These are phyloP conservation scores for Glaucopsyche alexis DNA, from an alignment of 2,888 invertebrate genomes.

Conservation along the genomic window DNA sequence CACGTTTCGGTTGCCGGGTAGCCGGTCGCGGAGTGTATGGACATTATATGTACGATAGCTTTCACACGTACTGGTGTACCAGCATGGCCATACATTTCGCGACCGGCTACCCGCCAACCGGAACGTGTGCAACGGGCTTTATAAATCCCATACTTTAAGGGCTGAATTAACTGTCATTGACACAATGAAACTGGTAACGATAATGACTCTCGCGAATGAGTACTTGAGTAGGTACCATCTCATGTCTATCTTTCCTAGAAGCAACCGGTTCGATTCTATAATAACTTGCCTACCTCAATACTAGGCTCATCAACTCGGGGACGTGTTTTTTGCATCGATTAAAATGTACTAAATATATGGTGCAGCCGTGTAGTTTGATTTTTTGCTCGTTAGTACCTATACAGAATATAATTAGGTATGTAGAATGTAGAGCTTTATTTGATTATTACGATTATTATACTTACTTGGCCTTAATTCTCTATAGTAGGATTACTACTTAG, in stretches of 20 bases:
- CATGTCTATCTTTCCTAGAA: not conserved
- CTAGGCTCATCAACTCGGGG: not conserved
- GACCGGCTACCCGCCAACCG: no score
- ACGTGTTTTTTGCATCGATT: not conserved
- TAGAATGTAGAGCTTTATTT: not conserved
- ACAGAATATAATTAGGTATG: not conserved
- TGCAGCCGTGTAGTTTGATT: not conserved
- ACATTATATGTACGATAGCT: no score
- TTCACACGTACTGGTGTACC: no score
- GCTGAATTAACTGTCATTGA: not conserved
- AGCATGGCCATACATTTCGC: no score
- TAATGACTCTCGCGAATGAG: constrained; percentile 3
- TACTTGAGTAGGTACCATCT: not conserved
- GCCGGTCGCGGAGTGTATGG: no score
- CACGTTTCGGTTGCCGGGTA: no score
- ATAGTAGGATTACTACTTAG: no score
- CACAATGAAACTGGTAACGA: not conserved
- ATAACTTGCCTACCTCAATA: not conserved
- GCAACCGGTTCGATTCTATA: not conserved
- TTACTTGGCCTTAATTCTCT: no score
- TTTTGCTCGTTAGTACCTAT: not conserved
- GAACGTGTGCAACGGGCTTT: no score
- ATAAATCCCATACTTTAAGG: not conserved
- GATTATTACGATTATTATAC: not conserved
- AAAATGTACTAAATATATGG: not conserved